Base-by-base conservation (phyloP, 1,140 invertebrate genomes). In the Drosophila chauvacae region DNA sequence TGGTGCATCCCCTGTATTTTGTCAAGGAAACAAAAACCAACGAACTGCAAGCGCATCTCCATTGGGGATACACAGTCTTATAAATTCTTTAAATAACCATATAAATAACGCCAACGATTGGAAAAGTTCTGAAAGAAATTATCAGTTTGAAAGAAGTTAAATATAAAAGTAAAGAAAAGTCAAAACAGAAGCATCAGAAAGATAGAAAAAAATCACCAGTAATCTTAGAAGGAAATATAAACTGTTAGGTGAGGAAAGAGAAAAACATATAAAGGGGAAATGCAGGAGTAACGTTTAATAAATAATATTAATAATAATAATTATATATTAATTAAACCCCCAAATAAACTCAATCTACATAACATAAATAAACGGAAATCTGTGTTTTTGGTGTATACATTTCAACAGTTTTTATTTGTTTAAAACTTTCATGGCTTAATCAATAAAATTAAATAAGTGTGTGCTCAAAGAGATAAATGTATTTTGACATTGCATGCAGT, bases 101-200 rank as follows among this genome's bases (percentile, higher is more conserved):
- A 92, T 56, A 92, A 66, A 91, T 92, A 92, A 82, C 91, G 87
- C 91, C 91, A 92, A 87, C 91, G 91, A 83, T 92, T 92, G 59
- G 88, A 83, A 92, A 92, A 92, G 51, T 91, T 90, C 91, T 92
- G 91, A 72, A 91, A 88, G 57, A 87, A 88, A 88, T 73, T 10
- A 69, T 84, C 53, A 60, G 23, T 64, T 55, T 45, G 14, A 78
- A 45, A 77, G 47, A 39, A 37, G 57, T 50, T 50, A 60, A 30
- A 44, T 65, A 44, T 50, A 23, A 23, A 59, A 60, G 56, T 62
- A 72, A 53, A 71, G 59, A 51, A 78, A 71, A 39, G 18, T 4
- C 14, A 56, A 56, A 82, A 37, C 30, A 30, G 41, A 30, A 39
- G 30, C 23, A 20, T 39, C 7, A 28, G 41, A 64, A 30, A 53